Conservation (phyloP, 2,113 vertebrate genomes). For the Chrysemys picta region DNA sequence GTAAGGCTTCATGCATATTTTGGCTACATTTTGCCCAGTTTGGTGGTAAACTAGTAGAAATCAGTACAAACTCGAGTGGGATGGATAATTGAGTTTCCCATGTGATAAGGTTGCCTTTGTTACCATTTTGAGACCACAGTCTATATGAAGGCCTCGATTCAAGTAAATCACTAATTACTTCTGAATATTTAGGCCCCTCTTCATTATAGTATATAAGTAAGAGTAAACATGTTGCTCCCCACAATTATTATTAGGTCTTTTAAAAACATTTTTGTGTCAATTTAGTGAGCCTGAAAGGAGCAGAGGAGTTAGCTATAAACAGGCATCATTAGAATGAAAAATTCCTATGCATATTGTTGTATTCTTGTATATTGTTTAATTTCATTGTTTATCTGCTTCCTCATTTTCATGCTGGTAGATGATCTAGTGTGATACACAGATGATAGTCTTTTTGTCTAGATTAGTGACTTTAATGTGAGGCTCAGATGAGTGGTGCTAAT, state of each 20-base stretch:
- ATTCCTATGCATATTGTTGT: neutral
- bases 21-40: neutral
- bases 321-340: neutral
- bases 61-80: neutral
- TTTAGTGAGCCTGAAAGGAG: neutral
- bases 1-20: neutral
- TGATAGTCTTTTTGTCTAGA: neutral
- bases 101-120: conserved; percentile 8
- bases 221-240: conserved; percentile 9
- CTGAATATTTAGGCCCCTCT: neutral
- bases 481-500: neutral
- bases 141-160: neutral
- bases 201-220: neutral
- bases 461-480: neutral
- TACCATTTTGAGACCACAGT: neutral
- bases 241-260: neutral
- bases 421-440: neutral
- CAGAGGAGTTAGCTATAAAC: neutral
- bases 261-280: neutral
- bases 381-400: neutral
- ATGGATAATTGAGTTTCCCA: neutral
- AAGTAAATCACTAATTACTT: neutral
- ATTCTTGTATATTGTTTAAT: neutral
- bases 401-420: neutral
- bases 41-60: neutral